Percentiles rank a stretch among this genome's conserved stretches.
These are phyloP conservation scores for Drosophila erecta DNA, from an alignment of 1,140 invertebrate genomes.

Conservation along the genomic window DNA sequence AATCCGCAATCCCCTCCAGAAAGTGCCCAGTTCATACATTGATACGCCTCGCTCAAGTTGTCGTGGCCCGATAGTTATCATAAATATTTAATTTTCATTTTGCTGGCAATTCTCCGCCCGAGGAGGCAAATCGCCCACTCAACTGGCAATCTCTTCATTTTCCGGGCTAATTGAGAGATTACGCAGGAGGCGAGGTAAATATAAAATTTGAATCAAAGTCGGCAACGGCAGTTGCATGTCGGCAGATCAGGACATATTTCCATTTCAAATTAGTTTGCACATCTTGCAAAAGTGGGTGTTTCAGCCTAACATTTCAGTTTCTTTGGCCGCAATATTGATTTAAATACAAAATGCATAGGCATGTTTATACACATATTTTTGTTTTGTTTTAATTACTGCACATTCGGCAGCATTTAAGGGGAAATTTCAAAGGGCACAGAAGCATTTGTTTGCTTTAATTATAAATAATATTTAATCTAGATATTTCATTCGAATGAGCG, in stretches of 20 bases:
- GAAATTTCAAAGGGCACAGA: background rate
- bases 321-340: slow-evolving; percentile 29
- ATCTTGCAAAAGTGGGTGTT: slow-evolving; percentile 7
- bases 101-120: slow-evolving; percentile 4
- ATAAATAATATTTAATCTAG: slow-evolving; percentile 71
- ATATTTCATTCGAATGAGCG: slow-evolving; percentile 62
- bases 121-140: slow-evolving; percentile 10
- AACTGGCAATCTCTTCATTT: slow-evolving; percentile 25
- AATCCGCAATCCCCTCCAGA: background rate
- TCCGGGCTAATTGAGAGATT: slow-evolving; percentile 39
- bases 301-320: background rate
- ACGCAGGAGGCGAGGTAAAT: slow-evolving; percentile 27
- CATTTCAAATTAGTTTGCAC: slow-evolving; percentile 39
- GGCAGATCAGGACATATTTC: slow-evolving; percentile 21
- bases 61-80: slow-evolving; percentile 33
- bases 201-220: slow-evolving; percentile 19
- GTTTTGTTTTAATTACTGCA: slow-evolving; percentile 51
- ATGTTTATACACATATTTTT: slow-evolving; percentile 25
- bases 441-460: slow-evolving; percentile 51
- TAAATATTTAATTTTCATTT: slow-evolving; percentile 72
- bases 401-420: slow-evolving; percentile 9
- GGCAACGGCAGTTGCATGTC: slow-evolving; percentile 12
- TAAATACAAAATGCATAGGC: slow-evolving; percentile 20
- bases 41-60: slow-evolving; percentile 5
- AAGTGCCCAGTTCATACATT: background rate